Evolutionary conservation across 2,888 invertebrate species (phyloP), one percentile per base, ranked within the genome.

Genomic region (Athalia rosae): DNA sequence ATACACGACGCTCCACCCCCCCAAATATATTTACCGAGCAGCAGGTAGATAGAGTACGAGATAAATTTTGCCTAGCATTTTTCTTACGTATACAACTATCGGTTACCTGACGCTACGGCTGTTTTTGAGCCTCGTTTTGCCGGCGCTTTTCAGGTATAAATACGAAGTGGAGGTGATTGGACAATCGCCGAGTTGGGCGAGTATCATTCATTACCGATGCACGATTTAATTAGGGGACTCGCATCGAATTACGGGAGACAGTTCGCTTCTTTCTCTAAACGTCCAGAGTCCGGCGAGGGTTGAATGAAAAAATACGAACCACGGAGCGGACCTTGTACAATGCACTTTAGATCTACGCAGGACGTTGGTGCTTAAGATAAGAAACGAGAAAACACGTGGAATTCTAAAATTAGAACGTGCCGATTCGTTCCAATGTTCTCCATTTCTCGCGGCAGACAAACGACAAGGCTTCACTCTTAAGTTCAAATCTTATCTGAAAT

Each of bases 321-420:
- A 45, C 45, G 45, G n/a, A 8, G 71, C 53, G 45, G 71, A 71
- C 71, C 71, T 71, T 71, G 71, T 71, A 28, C 28, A 71, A 71
- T 71, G 71, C 71, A 71, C 71, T 71, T 56, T 71, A 71, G 71
- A 58, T 58, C 56, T 71, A 71, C 71, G 71, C 45, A 71, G 58
- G 71, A 58, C 71, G 71, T n/a, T n/a, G n/a, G n/a, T 71, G 71
- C 71, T 71, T 71, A 71, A 71, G 71, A 71, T 71, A 71, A 71
- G 71, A 28, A 50, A 71, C 56, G 71, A 58, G 71, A 58, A 45
- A 58, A 71, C 71, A 58, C 71, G 71, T 71, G 58, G 71, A 71
- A 58, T 71, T 71, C 58, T 71, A 71, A 71, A 71, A 71, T 71
- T 71, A 71, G 71, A 71, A 41, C 58, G 71, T 71, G 71, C 71